Conservation (phyloP, 2,888 invertebrate genomes). For the Pristionchus fissidentatus region DNA sequence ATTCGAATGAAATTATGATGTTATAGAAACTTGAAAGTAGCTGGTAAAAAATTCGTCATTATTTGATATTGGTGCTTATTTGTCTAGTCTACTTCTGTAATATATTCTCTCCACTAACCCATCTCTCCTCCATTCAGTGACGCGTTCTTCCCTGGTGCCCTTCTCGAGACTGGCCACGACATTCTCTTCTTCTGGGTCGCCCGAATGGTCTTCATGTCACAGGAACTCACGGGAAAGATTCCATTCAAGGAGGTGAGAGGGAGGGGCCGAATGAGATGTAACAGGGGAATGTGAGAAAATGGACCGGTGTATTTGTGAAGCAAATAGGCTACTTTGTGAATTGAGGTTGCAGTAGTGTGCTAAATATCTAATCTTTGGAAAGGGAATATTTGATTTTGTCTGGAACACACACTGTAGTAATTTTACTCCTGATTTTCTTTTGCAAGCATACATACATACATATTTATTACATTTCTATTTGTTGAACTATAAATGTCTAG, state of each 20-base stretch:
- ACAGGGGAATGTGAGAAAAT: too few relatives aligned
- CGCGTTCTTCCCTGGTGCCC: constrained; percentile 90
- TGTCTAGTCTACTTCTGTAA: neutral
- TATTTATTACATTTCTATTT: too few relatives aligned
- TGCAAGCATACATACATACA: too few relatives aligned
- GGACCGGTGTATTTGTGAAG: too few relatives aligned
- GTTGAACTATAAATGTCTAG: too few relatives aligned
- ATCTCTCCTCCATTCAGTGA: constrained; percentile 71
- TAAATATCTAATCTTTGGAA: neutral
- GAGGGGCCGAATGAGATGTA: neutral
- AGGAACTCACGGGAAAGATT: constrained; percentile 88
- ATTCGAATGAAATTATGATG: too few relatives aligned
- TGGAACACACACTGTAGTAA: too few relatives aligned
- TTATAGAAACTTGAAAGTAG: neutral
- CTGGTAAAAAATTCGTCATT: too few relatives aligned
- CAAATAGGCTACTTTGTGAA: too few relatives aligned
- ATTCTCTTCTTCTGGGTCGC: constrained; percentile 99
- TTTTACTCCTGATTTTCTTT: too few relatives aligned
- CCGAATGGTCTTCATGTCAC: constrained; percentile 97
- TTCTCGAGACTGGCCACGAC: constrained; percentile 90
- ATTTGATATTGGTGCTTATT: too few relatives aligned
- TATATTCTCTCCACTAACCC: neutral
- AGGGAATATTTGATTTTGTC: neutral
- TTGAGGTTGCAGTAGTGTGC: too few relatives aligned
- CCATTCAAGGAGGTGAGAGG: constrained; percentile 86